phyloP scores from a whole-genome alignment of 2,888 invertebrate genomes.

The Graphium colonna region DNA sequence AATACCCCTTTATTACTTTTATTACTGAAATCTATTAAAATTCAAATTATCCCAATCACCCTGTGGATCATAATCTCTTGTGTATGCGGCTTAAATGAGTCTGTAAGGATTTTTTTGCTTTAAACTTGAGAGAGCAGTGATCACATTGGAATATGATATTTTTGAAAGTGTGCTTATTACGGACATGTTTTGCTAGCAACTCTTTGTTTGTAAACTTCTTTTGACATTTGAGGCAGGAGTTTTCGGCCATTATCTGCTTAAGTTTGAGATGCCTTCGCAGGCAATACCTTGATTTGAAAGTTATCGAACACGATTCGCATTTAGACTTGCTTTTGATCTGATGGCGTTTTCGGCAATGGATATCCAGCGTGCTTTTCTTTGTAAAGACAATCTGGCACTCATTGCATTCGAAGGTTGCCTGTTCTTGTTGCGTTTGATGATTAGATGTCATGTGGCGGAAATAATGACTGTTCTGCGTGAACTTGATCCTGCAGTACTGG shows the following conservation, averaged over 20 bases:
- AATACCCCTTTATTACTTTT: too few species aligned
- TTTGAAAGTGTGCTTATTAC: constrained; percentile 63
- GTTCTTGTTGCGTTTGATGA: constrained; percentile 58
- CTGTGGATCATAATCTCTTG: constrained; percentile 59
- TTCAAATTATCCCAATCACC: constrained; percentile 10
- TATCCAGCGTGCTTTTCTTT: constrained; percentile 56
- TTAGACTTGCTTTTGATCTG: constrained; percentile 60
- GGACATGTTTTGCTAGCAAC: constrained; percentile 53
- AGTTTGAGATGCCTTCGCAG: constrained; percentile 62
- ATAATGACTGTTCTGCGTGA: constrained; percentile 67
- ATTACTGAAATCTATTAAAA: too few species aligned
- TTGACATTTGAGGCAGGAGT: constrained; percentile 63
- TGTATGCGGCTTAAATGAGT: constrained; percentile 63
- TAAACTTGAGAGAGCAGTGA: constrained; percentile 61
- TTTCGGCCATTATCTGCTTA: constrained; percentile 61
- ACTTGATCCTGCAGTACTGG: constrained; percentile 65
- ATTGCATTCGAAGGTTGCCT: constrained; percentile 63
- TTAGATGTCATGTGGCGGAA: constrained; percentile 72
- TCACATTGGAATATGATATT: constrained; percentile 63
- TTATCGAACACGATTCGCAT: constrained; percentile 65
- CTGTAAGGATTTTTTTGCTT: constrained; percentile 55
- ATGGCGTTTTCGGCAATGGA: constrained; percentile 63
- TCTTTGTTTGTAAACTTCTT: constrained; percentile 65
- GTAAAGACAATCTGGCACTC: constrained; percentile 65
- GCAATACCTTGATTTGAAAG: constrained; percentile 69